Percentiles rank a stretch among this genome's conserved stretches.
phyloP scores from a whole-genome alignment of 2,888 invertebrate genomes.

The Sepioteuthis lessoniana region DNA sequence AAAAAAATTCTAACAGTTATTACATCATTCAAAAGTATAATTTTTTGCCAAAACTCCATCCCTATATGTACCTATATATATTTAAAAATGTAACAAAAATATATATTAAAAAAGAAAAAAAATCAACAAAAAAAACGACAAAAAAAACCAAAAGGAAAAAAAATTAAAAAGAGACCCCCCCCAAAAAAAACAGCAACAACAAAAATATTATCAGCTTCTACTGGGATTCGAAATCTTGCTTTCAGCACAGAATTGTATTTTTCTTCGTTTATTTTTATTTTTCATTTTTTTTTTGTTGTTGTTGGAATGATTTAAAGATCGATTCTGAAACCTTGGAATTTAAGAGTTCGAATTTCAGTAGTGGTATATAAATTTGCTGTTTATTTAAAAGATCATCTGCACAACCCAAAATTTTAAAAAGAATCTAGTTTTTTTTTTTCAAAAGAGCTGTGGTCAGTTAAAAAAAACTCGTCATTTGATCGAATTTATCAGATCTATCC shows the following conservation, averaged over 20 bases:
- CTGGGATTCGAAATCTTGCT: not conserved
- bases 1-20: not conserved
- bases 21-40: not conserved
- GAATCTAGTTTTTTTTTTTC: no score
- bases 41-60: constrained; percentile 18
- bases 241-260: not conserved
- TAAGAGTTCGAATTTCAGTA: not conserved
- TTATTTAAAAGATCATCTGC: not conserved
- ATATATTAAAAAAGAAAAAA: not conserved
- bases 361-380: not conserved
- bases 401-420: not conserved
- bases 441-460: no score
- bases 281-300: no score
- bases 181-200: no score
- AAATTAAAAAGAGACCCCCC: not conserved
- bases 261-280: no score
- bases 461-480: no score
- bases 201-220: not conserved
- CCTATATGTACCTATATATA: not conserved
- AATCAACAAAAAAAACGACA: not conserved
- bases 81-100: not conserved
- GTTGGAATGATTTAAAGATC: not conserved
- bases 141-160: not conserved
- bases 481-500: not conserved
- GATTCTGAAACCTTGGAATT: not conserved